Evolutionary conservation across 2,797 vertebrate species (phyloP).

Genomic region (Podarcis lilfordi): DNA sequence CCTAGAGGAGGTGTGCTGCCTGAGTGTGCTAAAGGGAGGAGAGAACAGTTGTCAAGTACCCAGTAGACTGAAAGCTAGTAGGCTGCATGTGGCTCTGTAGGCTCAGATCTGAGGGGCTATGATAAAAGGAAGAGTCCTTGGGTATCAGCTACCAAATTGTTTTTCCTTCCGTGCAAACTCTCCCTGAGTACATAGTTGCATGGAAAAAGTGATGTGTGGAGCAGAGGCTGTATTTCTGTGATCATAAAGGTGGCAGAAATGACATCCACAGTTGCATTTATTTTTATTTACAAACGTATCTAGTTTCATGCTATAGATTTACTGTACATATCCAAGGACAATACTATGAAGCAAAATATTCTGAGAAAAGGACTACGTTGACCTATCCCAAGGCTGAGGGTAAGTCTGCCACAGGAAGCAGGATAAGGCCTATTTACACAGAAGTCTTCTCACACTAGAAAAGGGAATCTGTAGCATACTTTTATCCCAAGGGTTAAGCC

Average conservation of each 20-base stretch:
- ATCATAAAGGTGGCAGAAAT: neutral
- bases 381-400: neutral
- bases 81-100: neutral
- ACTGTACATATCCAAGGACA: neutral
- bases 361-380: neutral
- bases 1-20: neutral
- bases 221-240: neutral
- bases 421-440: neutral
- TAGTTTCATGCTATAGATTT: neutral
- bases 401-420: neutral
- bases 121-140: neutral
- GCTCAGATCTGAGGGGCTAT: neutral
- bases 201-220: neutral
- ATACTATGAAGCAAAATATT: neutral
- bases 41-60: neutral
- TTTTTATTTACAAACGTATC: neutral
- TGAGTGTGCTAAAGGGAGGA: neutral
- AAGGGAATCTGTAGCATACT: neutral
- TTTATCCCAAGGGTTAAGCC: neutral
- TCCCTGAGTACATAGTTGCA: neutral
- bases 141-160: neutral
- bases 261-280: neutral
- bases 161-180: neutral
- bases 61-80: too few relatives aligned
- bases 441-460: neutral